phyloP scores from a whole-genome alignment of 2,113 vertebrate genomes.

The Mormyrus lacerda region DNA sequence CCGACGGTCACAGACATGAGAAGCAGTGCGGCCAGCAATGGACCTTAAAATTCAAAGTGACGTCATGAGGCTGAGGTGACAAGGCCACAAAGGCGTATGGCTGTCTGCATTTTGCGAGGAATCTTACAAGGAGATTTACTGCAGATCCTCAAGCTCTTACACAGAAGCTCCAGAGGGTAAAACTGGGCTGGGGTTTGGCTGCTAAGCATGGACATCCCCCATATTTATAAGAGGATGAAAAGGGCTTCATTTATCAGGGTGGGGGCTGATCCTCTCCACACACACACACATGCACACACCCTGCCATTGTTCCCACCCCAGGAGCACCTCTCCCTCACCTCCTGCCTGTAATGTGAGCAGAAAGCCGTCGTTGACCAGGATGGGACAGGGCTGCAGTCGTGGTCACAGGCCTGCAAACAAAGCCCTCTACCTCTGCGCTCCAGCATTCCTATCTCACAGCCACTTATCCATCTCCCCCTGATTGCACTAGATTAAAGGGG shows the following conservation, averaged over 20 bases:
- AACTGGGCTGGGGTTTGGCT: neutral
- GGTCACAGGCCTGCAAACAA: neutral
- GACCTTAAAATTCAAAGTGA: neutral
- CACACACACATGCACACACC: neutral
- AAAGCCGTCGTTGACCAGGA: neutral
- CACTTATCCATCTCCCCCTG: neutral
- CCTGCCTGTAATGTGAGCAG: constrained; percentile 10
- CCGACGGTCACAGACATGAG: neutral
- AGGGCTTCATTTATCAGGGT: constrained; percentile 14
- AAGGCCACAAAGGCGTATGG: neutral
- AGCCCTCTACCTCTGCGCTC: neutral
- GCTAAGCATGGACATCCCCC: neutral
- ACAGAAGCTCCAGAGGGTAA: neutral
- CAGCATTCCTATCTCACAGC: neutral
- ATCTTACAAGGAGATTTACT: neutral
- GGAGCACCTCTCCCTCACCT: neutral
- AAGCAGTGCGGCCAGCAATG: neutral
- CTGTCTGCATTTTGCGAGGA: neutral
- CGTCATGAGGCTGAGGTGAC: neutral
- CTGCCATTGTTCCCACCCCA: constrained; percentile 15
- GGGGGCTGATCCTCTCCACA: neutral
- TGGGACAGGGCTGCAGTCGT: neutral
- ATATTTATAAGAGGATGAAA: constrained; percentile 12
- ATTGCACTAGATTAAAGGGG: constrained; percentile 13
- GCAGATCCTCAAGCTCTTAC: neutral